Evolutionary conservation across 2,113 vertebrate genomes (phyloP), one percentile per base, ranked within the genome.

Genomic region (Sitta europaea): DNA sequence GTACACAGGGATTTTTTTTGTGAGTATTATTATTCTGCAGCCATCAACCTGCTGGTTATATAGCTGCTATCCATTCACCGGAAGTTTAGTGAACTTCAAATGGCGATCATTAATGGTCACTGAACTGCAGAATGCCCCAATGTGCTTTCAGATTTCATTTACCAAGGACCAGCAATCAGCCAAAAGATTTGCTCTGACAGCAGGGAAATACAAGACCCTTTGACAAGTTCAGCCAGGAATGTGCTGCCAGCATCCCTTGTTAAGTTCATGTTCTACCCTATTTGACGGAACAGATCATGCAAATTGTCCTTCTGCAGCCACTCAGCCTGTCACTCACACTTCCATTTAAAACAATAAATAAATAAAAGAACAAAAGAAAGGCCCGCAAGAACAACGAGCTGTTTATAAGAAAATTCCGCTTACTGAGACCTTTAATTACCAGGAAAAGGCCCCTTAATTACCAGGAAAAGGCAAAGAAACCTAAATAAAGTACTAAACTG

Each of bases 41-140:
- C 94, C 84, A 87, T 96, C 96, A 97, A 93, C 78, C 84, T 94
- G 95, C 95, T 96, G 94, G 96, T 97, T 96, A 96, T 84, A 53
- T 57, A 74, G 94, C 93, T 96, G 86, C 95, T 97, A 97, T 95
- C 96, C 94, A 97, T 82, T 97, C 94, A 96, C 95, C 97, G 97
- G 96, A 98, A 98, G 95, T 98, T 97, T 98, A 98, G 96, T 98
- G 98, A 98, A 98, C 97, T 98, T 98, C 98, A 98, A 97, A 97
- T 90, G 96, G 97, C 96, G 97, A 98, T 97, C 97, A 96, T 97
- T 98, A 98, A 98, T 97, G 98, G 98, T 98, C 98, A 97, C 95
- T 97, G 96, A 96, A 98, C 97, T 87, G 97, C 97, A 97, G 94
- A 97, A 97, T 94, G 97, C 92, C 97, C 97, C 97, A 97, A 85